A percentile compares a stretch with the other conserved stretches of the same genome.
Conservation (phyloP, 2,888 invertebrate genomes). For the Incurvaria masculella region DNA sequence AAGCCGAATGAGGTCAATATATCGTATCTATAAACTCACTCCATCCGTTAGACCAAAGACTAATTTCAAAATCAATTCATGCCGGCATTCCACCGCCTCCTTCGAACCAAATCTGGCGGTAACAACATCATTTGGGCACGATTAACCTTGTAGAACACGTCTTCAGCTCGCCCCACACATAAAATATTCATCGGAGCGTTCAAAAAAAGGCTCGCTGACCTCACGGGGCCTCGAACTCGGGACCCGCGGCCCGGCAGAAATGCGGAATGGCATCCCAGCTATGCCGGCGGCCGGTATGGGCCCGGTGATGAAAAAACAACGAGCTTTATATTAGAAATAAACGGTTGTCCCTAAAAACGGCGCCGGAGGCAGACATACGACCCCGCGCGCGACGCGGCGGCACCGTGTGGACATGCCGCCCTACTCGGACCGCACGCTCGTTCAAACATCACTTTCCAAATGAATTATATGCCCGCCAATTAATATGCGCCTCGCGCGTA, state of each 20-base stretch:
- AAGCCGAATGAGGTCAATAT: too few species aligned
- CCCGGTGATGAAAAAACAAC: slow-evolving; percentile 23
- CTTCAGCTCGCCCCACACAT: not conserved
- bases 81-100: too few species aligned
- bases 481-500: too few species aligned
- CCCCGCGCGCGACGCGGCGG: slow-evolving; percentile 32
- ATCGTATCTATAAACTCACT: too few species aligned
- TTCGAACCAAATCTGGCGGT: not conserved
- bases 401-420: slow-evolving; percentile 29
- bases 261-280: slow-evolving; percentile 26
- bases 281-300: slow-evolving; percentile 37
- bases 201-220: not conserved
- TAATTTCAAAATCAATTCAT: too few species aligned
- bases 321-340: slow-evolving; percentile 49
- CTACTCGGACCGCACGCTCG: too few species aligned
- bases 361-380: slow-evolving; percentile 50
- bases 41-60: too few species aligned
- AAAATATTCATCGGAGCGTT: not conserved
- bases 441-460: too few species aligned
- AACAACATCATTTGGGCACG: not conserved
- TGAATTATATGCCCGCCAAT: too few species aligned
- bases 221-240: not conserved
- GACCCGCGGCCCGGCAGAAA: slow-evolving; percentile 20
- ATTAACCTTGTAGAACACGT: not conserved
- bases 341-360: slow-evolving; percentile 52